A percentile compares a stretch with the other conserved stretches of the same genome.
These are phyloP conservation scores for Cryptophagus acutangulus DNA, from an alignment of 2,888 invertebrate genomes.

Conservation along the genomic window DNA sequence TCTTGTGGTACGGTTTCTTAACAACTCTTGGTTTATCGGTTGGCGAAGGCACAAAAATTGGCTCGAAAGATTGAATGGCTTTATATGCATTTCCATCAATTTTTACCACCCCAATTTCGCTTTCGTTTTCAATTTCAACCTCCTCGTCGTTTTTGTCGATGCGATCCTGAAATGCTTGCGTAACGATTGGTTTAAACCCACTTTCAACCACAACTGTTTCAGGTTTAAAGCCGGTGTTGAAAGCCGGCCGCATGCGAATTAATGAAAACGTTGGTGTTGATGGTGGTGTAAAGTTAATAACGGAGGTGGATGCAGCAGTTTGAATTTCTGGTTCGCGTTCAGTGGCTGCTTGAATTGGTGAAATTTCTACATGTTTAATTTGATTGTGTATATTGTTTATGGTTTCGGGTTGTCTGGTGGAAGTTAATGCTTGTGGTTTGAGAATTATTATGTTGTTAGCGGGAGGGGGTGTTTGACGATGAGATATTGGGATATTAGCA, in stretches of 20 bases:
- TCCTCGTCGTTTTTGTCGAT: constrained; percentile 41
- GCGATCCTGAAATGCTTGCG: constrained; percentile 53
- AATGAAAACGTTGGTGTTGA: constrained; percentile 9
- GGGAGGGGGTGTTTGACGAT: not conserved
- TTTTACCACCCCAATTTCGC: constrained; percentile 48
- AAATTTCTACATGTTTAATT: constrained; percentile 38
- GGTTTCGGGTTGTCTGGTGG: constrained; percentile 2
- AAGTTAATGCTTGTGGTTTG: constrained; percentile 6
- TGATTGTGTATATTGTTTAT: constrained; percentile 8
- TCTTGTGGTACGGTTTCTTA: constrained; percentile 41
- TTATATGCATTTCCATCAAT: constrained; percentile 46
- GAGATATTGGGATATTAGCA: too few relatives aligned
- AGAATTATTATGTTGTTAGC: not conserved
- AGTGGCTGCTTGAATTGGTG: constrained; percentile 41
- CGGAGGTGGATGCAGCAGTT: constrained; percentile 18
- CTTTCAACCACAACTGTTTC: constrained; percentile 77
- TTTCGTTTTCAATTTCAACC: constrained; percentile 48
- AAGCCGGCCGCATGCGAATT: constrained; percentile 48
- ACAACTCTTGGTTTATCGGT: constrained; percentile 51
- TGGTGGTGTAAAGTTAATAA: constrained; percentile 18
- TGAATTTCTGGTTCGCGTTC: constrained; percentile 37
- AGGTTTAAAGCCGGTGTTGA: constrained; percentile 75
- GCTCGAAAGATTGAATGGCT: constrained; percentile 62
- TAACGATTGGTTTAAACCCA: constrained; percentile 75
- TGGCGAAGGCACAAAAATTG: constrained; percentile 77